Evolutionary conservation across 53 echinoderm and acorn worm species (phyloP).

Genomic region (Temnopleurus reevesii): DNA sequence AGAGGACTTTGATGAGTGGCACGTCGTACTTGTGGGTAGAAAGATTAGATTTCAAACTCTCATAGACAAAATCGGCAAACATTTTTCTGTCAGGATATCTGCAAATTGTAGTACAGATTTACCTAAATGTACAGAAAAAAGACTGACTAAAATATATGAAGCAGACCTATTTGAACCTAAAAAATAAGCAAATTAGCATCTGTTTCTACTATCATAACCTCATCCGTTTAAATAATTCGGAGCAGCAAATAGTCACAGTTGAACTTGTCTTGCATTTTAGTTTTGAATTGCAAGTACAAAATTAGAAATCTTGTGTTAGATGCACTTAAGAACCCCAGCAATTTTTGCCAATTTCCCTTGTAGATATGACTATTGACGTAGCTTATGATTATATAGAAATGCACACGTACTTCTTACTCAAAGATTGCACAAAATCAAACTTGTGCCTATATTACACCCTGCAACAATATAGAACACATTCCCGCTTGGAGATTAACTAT

Average conservation of each 20-base stretch:
- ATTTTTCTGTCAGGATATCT: background rate
- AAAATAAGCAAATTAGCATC: background rate
- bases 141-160: background rate
- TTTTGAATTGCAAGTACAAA: too few relatives aligned
- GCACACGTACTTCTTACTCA: too few relatives aligned
- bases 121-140: background rate
- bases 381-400: too few relatives aligned
- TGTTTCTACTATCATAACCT: background rate
- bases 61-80: background rate
- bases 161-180: background rate
- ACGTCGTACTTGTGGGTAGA: slow-evolving; percentile 21
- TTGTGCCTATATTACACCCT: too few relatives aligned
- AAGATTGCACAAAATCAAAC: too few relatives aligned
- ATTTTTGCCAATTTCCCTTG: too few relatives aligned
- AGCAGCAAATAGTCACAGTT: too few relatives aligned
- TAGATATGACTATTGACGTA: background rate
- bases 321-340: background rate
- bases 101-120: too few relatives aligned
- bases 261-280: too few relatives aligned
- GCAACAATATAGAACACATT: background rate
- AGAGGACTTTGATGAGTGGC: background rate
- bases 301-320: too few relatives aligned
- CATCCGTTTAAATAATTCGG: too few relatives aligned
- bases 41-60: slow-evolving; percentile 19
- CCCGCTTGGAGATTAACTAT: background rate